These are phyloP conservation scores for Notarius lentiginosus DNA, from an alignment of 2,113 vertebrate genomes.

Conservation along the genomic window DNA sequence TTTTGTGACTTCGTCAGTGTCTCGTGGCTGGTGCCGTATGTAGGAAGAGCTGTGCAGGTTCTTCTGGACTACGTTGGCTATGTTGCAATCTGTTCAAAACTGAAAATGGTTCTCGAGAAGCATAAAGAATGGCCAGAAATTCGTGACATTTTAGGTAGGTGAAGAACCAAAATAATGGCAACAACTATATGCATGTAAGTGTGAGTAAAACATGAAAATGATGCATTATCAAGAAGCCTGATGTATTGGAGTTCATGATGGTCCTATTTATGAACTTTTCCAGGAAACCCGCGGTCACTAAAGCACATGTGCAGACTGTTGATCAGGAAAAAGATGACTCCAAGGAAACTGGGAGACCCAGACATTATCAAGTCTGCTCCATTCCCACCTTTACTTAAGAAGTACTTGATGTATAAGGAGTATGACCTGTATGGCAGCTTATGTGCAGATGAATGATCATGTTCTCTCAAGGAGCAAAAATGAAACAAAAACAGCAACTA, in stretches of 20 bases:
- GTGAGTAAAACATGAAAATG: not conserved
- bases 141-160: slow-evolving; percentile 73
- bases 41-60: slow-evolving; percentile 72
- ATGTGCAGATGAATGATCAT: slow-evolving; percentile 47
- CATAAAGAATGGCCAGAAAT: slow-evolving; percentile 82
- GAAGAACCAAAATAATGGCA: slow-evolving; percentile 47
- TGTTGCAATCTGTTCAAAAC: slow-evolving; percentile 78
- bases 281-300: slow-evolving; percentile 81
- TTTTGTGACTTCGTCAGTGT: slow-evolving; percentile 86
- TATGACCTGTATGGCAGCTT: slow-evolving; percentile 79
- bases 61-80: slow-evolving; percentile 82
- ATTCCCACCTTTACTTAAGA: slow-evolving; percentile 75
- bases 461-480: not conserved
- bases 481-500: not conserved
- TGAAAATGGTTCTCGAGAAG: slow-evolving; percentile 74
- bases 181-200: not conserved
- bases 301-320: slow-evolving; percentile 81
- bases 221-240: not conserved
- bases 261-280: slow-evolving; percentile 10
- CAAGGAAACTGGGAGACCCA: slow-evolving; percentile 66
- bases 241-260: not conserved
- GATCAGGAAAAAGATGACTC: slow-evolving; percentile 78
- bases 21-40: slow-evolving; percentile 77
- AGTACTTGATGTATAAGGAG: slow-evolving; percentile 82
- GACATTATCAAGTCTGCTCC: slow-evolving; percentile 64